Evolutionary conservation across 2,888 invertebrate genomes (phyloP).

Genomic region (Scaptomyza reducta): DNA sequence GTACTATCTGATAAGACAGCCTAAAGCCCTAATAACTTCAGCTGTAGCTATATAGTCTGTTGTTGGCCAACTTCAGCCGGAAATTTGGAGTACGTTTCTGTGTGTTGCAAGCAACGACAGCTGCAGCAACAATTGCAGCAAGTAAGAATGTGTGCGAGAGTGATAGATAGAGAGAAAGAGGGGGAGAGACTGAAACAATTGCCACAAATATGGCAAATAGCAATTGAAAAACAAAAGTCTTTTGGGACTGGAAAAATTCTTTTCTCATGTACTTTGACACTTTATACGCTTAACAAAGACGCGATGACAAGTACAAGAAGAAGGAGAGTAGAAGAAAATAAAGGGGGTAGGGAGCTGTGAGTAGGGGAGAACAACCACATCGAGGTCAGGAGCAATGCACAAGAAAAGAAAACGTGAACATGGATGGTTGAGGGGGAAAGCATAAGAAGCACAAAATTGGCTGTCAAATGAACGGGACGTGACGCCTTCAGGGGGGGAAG

Average conservation of each 20-base stretch:
- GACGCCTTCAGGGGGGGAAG: constrained; percentile 1
- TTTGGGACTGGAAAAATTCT: constrained; percentile 56
- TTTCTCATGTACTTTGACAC: constrained; percentile 68
- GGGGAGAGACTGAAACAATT: constrained; percentile 57
- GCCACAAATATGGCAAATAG: constrained; percentile 73
- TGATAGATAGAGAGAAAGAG: no score
- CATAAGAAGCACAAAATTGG: constrained; percentile 57
- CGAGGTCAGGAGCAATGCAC: constrained; percentile 54
- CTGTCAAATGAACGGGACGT: constrained; percentile 66
- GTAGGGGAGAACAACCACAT: constrained; percentile 25
- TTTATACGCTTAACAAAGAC: constrained; percentile 61
- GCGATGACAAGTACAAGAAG: constrained; percentile 39
- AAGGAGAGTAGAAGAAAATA: neutral
- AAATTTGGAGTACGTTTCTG: constrained; percentile 43
- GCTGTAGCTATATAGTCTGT: constrained; percentile 40
- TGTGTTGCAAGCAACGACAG: constrained; percentile 22
- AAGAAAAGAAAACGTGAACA: constrained; percentile 13
- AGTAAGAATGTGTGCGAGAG: no score
- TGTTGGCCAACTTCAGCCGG: constrained; percentile 51
- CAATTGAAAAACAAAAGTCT: constrained; percentile 77
- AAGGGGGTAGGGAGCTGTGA: neutral
- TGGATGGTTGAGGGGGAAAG: constrained; percentile 12
- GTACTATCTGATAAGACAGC: constrained; percentile 40
- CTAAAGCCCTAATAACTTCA: constrained; percentile 47
- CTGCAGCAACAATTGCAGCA: constrained; percentile 60